Evolutionary conservation across 1,140 invertebrate genomes (phyloP).

Genomic region (Cotesia chilonis): DNA sequence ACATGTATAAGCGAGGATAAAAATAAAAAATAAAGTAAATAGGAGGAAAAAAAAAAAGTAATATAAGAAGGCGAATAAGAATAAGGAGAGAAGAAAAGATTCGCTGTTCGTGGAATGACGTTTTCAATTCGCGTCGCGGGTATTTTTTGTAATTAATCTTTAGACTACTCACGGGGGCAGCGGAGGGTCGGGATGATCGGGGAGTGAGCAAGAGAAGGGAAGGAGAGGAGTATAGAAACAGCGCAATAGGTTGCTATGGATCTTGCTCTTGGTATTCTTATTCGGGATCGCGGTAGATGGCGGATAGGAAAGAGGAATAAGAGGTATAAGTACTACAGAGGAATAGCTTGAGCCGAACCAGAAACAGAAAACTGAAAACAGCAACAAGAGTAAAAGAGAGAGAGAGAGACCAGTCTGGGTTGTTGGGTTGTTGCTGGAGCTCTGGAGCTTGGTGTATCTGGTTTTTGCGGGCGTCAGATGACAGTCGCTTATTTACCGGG

Average conservation of each 20-base stretch:
- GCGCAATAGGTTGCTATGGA: neutral
- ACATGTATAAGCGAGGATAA: neutral
- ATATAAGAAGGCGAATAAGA: constrained; percentile 8
- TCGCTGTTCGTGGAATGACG: constrained; percentile 56
- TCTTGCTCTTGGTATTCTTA: constrained; percentile 19
- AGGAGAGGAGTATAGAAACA: neutral
- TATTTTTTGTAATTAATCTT: constrained; percentile 51
- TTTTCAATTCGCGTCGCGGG: constrained; percentile 59
- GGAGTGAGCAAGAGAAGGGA: neutral
- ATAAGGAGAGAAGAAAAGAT: constrained; percentile 28
- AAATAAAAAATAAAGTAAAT: neutral
- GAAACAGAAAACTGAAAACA: constrained; percentile 7
- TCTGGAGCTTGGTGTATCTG: constrained; percentile 52
- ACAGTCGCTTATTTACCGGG: constrained; percentile 65
- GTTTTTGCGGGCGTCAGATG: constrained; percentile 65
- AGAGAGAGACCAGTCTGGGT: constrained; percentile 52
- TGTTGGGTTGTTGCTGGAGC: too few relatives aligned
- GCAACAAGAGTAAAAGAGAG: neutral
- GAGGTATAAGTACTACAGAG: neutral
- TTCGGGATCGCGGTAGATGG: too few relatives aligned
- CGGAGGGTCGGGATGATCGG: constrained; percentile 21
- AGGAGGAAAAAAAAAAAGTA: too few relatives aligned
- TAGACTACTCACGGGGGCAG: constrained; percentile 34
- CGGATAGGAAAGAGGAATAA: constrained; percentile 12
- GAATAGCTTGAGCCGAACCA: neutral